Base-by-base conservation (phyloP, 2,888 invertebrate species). In the Chaitophorus viminalis region DNA sequence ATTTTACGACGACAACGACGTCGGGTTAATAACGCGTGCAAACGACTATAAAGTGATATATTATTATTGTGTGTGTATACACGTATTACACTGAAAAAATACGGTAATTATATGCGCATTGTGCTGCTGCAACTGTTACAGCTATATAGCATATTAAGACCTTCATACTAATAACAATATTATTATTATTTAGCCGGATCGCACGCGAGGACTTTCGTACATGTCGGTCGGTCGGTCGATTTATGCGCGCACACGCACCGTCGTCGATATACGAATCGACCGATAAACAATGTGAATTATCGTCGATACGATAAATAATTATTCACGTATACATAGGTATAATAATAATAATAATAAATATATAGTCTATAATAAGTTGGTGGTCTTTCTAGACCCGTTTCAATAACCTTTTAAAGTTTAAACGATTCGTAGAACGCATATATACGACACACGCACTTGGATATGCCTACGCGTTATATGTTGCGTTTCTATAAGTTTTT, bases 1-100 rank as follows among this genome's bases (percentile, higher is more conserved):
- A 52, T 36, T 14, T 36, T 83, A 46, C 72, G 70, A 68, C 72
- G 52, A 25, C 31, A 74, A 31, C 68, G 70, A 68, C 82, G n/a
- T 36, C 83, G 83, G 75, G 75, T 84, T 75, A 76, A 84, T 84
- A 84, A 84, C 83, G 84, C 84, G 84, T 68, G 77, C 75, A 83
- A 76, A 75, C 84, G 76, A 65, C 84, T 74, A 1, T 31, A 29
- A 65, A 36, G n/a, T n/a, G 25, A 60, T 33, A 31, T 25, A n/a
- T 54, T 54, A 54, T 77, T 54, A 46, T 60, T n/a, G 25, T 31
- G 25, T 46, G n/a, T 78, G n/a, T 33, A n/a, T n/a, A n/a, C 18
- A 33, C 14, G 31, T 72, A 72, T 72, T 72, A 74, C 65, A 54
- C 79, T n/a, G 6, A 68, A 81, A 81, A 79, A 81, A 81, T 68